These are phyloP conservation scores for Magallana ariakensis DNA, from an alignment of 1,140 invertebrate genomes.

Conservation along the genomic window DNA sequence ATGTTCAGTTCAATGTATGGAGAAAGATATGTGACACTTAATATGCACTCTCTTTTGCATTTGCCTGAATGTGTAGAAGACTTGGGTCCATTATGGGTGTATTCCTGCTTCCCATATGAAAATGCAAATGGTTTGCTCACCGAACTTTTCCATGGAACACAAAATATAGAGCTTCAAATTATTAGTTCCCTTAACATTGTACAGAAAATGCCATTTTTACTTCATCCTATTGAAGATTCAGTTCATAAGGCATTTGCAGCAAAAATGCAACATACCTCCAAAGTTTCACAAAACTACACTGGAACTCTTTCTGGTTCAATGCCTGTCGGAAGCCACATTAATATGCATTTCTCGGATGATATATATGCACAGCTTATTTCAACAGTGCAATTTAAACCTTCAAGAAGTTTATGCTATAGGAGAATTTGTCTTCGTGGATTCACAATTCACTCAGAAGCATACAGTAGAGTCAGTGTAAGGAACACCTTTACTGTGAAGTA, in stretches of 20 bases:
- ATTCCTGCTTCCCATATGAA: constrained; percentile 61
- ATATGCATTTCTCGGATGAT: constrained; percentile 1
- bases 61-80: too few relatives aligned
- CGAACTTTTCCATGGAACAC: constrained; percentile 59
- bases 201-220: constrained; percentile 39
- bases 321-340: neutral
- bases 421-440: constrained; percentile 43
- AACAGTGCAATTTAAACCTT: constrained; percentile 23
- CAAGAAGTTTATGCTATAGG: neutral
- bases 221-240: constrained; percentile 34
- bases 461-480: constrained; percentile 34
- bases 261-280: constrained; percentile 20
- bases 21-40: constrained; percentile 47
- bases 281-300: neutral
- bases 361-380: constrained; percentile 37
- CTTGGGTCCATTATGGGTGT: constrained; percentile 58
- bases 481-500: constrained; percentile 41
- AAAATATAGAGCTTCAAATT: constrained; percentile 57
- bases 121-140: constrained; percentile 53
- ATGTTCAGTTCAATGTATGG: constrained; percentile 52
- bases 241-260: constrained; percentile 15
- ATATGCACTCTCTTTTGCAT: too few relatives aligned
- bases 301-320: constrained; percentile 32
- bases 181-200: constrained; percentile 38
- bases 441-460: constrained; percentile 28